Evolutionary conservation across 2,888 invertebrate species (phyloP), one percentile per base, ranked within the genome.

Genomic region (Pheosia gnoma): DNA sequence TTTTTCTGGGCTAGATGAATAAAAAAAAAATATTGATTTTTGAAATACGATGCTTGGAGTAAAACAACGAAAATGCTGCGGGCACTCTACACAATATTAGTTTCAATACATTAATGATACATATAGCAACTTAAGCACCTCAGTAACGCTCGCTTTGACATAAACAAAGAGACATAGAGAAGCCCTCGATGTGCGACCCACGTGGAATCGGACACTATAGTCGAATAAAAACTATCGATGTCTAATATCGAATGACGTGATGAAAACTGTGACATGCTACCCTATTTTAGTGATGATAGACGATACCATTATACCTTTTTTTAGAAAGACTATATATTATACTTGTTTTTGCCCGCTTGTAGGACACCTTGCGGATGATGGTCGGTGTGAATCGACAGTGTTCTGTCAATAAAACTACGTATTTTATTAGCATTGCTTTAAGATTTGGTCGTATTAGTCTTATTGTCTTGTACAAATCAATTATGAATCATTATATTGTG

Each of bases 151-250:
- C 64, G 60, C 61, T 43, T 62, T 60, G 63, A 66, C 60, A 53
- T 57, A 59, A 68, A 72, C 64, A 66, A 67, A 64, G 67, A 67
- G 65, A 63, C 39, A 55, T 57, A 62, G 60, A 60, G 80, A 81
- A 80, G 77, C 79, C 80, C 70, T 4, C 66, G 62, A 71, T 70
- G 69, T 72, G 75, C 69, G 63, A 71, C 70, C 65, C 63, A 61
- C 58, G 53, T 68, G 79, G 74, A 79, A 81, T 65, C 60, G 66
- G 77, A 81, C 71, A 77, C 67, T 66, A 75, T 74, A 72, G 68
- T 75, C 73, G 72, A 79, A 78, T 74, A 77, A 79, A 43, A 79
- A 43, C 25, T 77, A 79, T 81, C 80, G 68, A 76, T 79, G 73
- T 73, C 77, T 67, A 59, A 74, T 83, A 82, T 83, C 77, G 71